A percentile compares a stretch with the other conserved stretches of the same genome.
These are phyloP conservation scores for Zoroaster sp. DNA, from an alignment of 53 echinoderm and acorn worm genomes.

Conservation along the genomic window DNA sequence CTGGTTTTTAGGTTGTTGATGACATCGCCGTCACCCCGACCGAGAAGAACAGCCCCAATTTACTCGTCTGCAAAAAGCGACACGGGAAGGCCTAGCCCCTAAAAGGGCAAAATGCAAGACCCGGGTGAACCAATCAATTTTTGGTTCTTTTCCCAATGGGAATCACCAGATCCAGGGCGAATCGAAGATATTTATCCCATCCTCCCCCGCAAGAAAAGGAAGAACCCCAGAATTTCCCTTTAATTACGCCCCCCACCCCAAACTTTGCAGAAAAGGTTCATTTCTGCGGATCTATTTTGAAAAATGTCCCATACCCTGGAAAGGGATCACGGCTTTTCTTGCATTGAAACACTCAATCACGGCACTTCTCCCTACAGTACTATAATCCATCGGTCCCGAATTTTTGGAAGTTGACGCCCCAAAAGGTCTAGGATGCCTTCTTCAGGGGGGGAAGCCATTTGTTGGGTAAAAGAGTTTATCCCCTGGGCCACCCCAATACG, in stretches of 20 bases:
- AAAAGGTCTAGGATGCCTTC: conserved; percentile 58
- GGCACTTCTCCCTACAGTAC: conserved; percentile 7
- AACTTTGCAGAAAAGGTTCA: conserved; percentile 45
- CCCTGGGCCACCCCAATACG: conserved; percentile 13
- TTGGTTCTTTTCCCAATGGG: conserved; percentile 63
- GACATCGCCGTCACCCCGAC: conserved; percentile 50
- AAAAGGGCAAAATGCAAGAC: conserved; percentile 68
- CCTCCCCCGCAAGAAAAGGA: conserved; percentile 44
- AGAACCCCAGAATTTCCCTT: conserved; percentile 63
- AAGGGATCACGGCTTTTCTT: neutral
- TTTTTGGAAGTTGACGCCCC: conserved; percentile 37
- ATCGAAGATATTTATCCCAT: conserved; percentile 46
- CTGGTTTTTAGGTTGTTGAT: conserved; percentile 64
- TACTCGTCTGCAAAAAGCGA: conserved; percentile 28
- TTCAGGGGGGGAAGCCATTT: conserved; percentile 50
- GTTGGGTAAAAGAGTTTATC: conserved; percentile 50
- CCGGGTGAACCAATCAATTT: conserved; percentile 48
- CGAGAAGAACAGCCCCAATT: conserved; percentile 48
- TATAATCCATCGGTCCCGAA: conserved; percentile 12
- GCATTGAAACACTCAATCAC: neutral
- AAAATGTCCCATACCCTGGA: neutral
- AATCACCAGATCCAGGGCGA: conserved; percentile 59
- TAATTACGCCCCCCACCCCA: conserved; percentile 51
- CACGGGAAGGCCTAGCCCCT: conserved; percentile 56
- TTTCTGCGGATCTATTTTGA: neutral